A percentile compares a stretch with the other conserved stretches of the same genome.
Conservation (phyloP, 2,113 vertebrate genomes). For the Oreochromis spilurus region DNA sequence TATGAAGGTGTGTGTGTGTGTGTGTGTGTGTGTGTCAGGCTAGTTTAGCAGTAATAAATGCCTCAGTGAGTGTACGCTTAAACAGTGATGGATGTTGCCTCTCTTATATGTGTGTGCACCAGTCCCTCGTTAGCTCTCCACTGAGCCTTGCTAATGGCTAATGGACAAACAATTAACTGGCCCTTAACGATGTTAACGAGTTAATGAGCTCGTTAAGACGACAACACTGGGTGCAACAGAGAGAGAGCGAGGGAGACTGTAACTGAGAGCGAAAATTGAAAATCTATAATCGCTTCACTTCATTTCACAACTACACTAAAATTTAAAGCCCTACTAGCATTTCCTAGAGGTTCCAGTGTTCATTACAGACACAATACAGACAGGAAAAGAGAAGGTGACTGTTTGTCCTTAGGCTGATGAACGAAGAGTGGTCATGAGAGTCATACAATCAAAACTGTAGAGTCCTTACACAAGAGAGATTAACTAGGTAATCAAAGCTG, state of each 20-base stretch:
- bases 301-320: background rate
- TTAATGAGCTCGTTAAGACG: conserved; percentile 53
- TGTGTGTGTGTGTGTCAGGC: background rate
- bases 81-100: conserved; percentile 51
- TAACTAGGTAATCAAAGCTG: background rate
- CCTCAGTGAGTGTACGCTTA: conserved; percentile 31
- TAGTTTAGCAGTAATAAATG: conserved; percentile 48
- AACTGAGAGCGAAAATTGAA: conserved; percentile 16
- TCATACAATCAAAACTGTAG: background rate
- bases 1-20: background rate
- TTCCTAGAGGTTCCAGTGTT: background rate
- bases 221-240: background rate
- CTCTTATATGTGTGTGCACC: background rate
- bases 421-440: background rate
- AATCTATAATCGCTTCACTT: background rate
- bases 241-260: background rate
- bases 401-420: background rate
- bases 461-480: background rate
- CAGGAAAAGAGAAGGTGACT: background rate
- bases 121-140: conserved; percentile 52
- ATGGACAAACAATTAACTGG: conserved; percentile 68
- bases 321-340: background rate
- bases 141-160: conserved; percentile 59
- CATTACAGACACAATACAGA: background rate
- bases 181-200: conserved; percentile 62